Conservation (phyloP, 2,888 invertebrate species). For the Thysanoteuthis rhombus region DNA sequence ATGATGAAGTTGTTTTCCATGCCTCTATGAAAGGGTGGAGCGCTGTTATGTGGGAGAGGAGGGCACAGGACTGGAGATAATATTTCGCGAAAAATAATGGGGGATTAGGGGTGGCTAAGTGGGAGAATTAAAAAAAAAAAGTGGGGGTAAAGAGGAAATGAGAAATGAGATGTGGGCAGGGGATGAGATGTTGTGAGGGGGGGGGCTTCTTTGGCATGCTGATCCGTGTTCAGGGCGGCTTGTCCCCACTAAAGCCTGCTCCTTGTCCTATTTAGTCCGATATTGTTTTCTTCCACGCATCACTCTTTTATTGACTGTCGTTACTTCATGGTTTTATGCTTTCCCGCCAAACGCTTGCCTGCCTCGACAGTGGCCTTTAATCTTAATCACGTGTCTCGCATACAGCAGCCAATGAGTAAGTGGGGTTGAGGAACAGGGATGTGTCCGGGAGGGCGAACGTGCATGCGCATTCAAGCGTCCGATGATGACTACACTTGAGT, state of each 20-base stretch:
- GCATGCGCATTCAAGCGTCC: background rate
- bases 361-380: background rate
- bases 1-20: background rate
- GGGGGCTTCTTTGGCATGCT: no score
- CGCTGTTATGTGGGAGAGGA: background rate
- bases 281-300: background rate
- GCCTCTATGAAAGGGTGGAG: background rate
- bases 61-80: background rate
- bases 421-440: background rate
- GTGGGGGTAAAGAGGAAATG: background rate
- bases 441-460: background rate
- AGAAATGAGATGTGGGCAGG: background rate
- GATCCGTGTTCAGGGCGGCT: background rate
- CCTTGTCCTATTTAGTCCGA: background rate
- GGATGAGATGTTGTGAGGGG: background rate
- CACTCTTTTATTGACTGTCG: background rate
- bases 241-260: background rate
- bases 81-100: background rate
- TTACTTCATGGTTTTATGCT: background rate
- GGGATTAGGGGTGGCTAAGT: background rate
- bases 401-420: background rate
- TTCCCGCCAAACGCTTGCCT: background rate
- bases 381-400: background rate
- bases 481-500: background rate
- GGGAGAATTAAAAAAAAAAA: background rate